Percentiles rank a stretch among this genome's conserved stretches.
These are phyloP conservation scores for Parnassius apollo DNA, from an alignment of 2,888 invertebrate genomes.

Conservation along the genomic window DNA sequence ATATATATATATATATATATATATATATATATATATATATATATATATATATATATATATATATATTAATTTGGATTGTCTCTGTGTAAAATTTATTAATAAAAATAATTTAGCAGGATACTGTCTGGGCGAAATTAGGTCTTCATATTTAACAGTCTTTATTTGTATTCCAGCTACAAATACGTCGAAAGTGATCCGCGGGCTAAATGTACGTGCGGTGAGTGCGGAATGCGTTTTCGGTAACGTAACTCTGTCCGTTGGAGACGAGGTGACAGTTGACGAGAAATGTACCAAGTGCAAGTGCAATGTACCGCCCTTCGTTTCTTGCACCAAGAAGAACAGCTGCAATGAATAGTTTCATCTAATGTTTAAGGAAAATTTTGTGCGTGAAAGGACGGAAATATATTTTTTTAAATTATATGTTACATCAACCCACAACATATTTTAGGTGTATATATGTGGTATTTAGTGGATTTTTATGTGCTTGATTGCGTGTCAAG, in stretches of 20 bases:
- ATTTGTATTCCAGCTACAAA: conserved; percentile 48
- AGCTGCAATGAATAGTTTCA: conserved; percentile 39
- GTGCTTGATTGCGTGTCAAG: no score
- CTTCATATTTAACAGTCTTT: not conserved
- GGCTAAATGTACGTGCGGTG: conserved; percentile 56
- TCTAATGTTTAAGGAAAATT: not conserved
- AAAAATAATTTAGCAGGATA: no score
- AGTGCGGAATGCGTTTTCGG: conserved; percentile 62
- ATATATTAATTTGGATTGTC: no score
- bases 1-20: no score
- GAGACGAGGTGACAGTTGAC: conserved; percentile 62
- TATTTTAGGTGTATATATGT: no score
- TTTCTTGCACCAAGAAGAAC: conserved; percentile 58
- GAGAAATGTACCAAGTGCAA: conserved; percentile 65
- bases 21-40: no score
- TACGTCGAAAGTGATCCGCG: conserved; percentile 55
- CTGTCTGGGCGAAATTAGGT: no score
- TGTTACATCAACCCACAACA: no score
- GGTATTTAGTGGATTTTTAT: no score
- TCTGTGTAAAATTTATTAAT: no score
- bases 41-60: no score
- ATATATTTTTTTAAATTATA: no score
- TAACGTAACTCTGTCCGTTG: conserved; percentile 61
- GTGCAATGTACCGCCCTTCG: conserved; percentile 71
- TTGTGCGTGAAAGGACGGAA: not conserved